Base-by-base conservation (phyloP, 1,140 invertebrate genomes). In the Branchinecta lynchi region DNA sequence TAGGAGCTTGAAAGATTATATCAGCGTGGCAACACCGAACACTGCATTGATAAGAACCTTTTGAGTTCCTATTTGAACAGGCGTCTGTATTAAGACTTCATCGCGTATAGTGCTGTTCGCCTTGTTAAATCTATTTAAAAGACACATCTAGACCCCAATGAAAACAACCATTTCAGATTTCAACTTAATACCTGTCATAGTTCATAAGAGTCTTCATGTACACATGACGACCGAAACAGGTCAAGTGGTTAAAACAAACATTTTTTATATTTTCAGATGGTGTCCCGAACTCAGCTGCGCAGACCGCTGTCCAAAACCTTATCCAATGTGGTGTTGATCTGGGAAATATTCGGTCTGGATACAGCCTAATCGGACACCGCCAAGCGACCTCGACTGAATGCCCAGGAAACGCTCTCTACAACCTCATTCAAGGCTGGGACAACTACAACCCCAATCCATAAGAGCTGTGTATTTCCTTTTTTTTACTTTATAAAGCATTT, bases 351-450 rank as follows among this genome's bases (percentile, higher is more conserved):
- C 76, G 77, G 45, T 68, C 76, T 0, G 76, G 85, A 72, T 89
- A 88, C 73, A 85, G 82, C 65, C 75, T 90, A 9, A 72, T 87
- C 8, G 87, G 85, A 0, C 87, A 89, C 72, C 77, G 85, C 60
- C 87, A 89, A 78, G 82, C 86, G 0, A 78, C 80, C 0, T 77
- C 79, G 2, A 89, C 88, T 0, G 81, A 85, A 69, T 89, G 87
- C 75, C 88, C 88, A 0, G 88, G 88, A 0, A 77, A 84, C 1
- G 75, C 79, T 0, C 76, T 89, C 0, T 88, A 83, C 70, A 72
- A 81, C 0, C 82, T 85, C 70, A 85, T 90, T 43, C 77, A 81
- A 44, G 82, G 75, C 0, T 89, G 87, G 87, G 75, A 80, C 0
- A 82, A 88, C 72, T 88, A 82, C 75, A 76, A 77, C 7, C 45